These are phyloP conservation scores for Ctenodactylus gundi DNA, from an alignment of 2,113 vertebrate genomes.

Conservation along the genomic window DNA sequence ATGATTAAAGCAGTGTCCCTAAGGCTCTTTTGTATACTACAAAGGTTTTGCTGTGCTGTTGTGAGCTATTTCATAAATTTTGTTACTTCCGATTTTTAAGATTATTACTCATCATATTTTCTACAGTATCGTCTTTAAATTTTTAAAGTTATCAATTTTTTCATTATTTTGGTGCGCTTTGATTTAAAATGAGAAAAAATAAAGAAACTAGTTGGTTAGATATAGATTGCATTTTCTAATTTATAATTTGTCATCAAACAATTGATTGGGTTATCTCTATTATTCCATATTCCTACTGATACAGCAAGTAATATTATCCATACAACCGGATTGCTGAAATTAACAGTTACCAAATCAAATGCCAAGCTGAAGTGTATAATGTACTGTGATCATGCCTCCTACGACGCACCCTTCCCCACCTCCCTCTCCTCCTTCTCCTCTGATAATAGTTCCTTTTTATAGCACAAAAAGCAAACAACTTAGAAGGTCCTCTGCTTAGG, in stretches of 20 bases:
- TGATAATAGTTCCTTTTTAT: neutral
- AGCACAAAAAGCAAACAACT: neutral
- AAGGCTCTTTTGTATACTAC: constrained; percentile 71
- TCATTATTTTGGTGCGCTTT: neutral
- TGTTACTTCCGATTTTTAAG: constrained; percentile 50
- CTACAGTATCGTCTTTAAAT: neutral
- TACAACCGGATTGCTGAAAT: neutral
- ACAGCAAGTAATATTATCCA: no score
- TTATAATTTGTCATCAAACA: neutral
- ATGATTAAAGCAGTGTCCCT: constrained; percentile 74
- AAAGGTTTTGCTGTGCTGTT: constrained; percentile 71
- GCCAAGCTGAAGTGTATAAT: no score
- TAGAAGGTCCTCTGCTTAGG: neutral
- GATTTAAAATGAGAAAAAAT: neutral
- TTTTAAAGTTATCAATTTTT: neutral
- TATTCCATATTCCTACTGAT: neutral
- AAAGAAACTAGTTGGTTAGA: neutral
- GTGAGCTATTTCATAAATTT: constrained; percentile 66
- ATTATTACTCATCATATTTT: constrained; percentile 47
- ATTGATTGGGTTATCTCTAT: neutral
- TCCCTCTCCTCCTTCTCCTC: no score
- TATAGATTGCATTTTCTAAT: neutral
- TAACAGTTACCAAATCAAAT: no score
- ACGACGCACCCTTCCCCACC: no score
- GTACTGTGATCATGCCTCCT: no score